phyloP scores from a whole-genome alignment of 2,797 vertebrate species.

The Synanceia verrucosa region DNA sequence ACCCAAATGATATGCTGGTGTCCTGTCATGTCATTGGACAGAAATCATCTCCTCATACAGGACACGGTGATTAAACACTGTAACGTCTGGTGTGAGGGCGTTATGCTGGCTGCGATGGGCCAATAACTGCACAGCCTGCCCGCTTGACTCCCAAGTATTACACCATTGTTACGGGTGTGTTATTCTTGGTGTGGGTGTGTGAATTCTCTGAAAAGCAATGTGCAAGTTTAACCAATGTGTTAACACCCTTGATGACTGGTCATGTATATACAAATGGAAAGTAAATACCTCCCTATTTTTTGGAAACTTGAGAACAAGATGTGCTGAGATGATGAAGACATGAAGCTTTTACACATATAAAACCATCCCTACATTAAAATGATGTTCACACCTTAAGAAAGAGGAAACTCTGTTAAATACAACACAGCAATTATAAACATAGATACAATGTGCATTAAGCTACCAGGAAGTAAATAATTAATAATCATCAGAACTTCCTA shows the following conservation, averaged over 20 bases:
- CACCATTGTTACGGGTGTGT: slow-evolving; percentile 24
- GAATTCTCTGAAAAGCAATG: not conserved
- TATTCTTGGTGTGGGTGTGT: slow-evolving; percentile 21
- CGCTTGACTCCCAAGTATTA: slow-evolving; percentile 14
- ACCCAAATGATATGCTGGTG: slow-evolving; percentile 4
- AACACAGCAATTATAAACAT: not conserved
- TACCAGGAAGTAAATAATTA: no score
- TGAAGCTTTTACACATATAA: not conserved
- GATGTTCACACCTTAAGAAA: not conserved
- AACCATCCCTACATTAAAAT: not conserved
- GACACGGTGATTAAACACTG: slow-evolving; percentile 5
- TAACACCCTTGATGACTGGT: not conserved
- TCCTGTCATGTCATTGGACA: slow-evolving; percentile 32
- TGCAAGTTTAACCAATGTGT: slow-evolving; percentile 2
- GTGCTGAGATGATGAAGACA: not conserved
- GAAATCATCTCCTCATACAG: slow-evolving; percentile 44
- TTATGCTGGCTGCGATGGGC: not conserved
- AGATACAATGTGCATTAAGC: not conserved
- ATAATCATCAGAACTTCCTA: no score
- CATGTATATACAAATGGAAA: not conserved
- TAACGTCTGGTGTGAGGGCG: slow-evolving; percentile 4
- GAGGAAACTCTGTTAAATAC: not conserved
- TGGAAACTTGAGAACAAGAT: not conserved
- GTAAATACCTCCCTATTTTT: not conserved
- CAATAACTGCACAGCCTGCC: slow-evolving; percentile 10